A percentile compares a stretch with the other conserved stretches of the same genome.
Evolutionary conservation across 2,888 invertebrate species (phyloP).

Genomic region (Drosophila mulleri): DNA sequence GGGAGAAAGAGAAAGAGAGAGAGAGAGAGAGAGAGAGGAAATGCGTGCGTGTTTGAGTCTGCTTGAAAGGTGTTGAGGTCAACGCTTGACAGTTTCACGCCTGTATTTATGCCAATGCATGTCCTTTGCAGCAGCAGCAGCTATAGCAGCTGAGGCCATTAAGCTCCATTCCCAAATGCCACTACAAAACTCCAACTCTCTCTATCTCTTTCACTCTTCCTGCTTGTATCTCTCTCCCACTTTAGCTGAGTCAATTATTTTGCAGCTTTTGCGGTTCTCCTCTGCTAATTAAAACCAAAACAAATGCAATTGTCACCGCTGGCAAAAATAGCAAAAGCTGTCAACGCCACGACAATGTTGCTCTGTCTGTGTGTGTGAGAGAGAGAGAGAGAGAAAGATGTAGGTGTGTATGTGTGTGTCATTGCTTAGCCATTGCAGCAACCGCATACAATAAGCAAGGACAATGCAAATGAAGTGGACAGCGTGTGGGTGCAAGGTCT

Average conservation of each 20-base stretch:
- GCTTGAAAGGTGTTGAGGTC: conserved; percentile 53
- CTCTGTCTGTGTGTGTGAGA: not conserved
- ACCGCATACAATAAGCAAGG: conserved; percentile 74
- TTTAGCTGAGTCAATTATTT: conserved; percentile 51
- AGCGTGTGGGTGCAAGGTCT: conserved; percentile 23
- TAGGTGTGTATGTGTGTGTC: conserved; percentile 20
- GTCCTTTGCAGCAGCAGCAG: conserved; percentile 13
- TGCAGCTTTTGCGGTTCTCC: conserved; percentile 49
- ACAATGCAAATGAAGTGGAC: conserved; percentile 72
- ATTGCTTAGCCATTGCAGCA: conserved; percentile 65
- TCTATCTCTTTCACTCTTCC: not conserved
- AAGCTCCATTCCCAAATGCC: conserved; percentile 13
- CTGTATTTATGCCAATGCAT: conserved; percentile 40
- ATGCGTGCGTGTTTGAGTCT: not conserved
- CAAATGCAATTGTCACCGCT: conserved; percentile 71
- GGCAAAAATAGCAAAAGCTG: conserved; percentile 47
- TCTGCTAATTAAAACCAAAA: conserved; percentile 74
- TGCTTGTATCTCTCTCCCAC: not conserved
- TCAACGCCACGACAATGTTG: conserved; percentile 31
- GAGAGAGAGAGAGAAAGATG: not conserved
- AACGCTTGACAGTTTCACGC: conserved; percentile 45
- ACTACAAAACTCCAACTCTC: not conserved
- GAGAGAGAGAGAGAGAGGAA: not conserved
- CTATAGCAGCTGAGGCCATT: conserved; percentile 22
- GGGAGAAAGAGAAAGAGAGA: not conserved